Evolutionary conservation across 2,113 vertebrate genomes (phyloP).

Genomic region (Varanus salvator): DNA sequence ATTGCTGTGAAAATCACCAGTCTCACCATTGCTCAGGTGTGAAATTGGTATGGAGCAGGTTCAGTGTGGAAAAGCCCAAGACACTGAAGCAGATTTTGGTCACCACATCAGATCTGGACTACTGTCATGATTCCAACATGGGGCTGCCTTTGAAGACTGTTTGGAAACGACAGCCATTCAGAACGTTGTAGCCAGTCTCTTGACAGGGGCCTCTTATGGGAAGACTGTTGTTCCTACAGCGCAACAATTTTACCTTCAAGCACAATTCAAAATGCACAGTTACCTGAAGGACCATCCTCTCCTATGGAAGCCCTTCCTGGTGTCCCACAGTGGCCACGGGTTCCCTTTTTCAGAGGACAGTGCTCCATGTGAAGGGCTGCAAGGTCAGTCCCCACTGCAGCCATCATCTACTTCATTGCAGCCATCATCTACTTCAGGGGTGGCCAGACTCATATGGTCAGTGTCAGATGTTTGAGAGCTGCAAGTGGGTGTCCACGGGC

Average conservation of each 20-base stretch:
- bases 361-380: too few species aligned
- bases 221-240: neutral
- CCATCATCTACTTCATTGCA: too few species aligned
- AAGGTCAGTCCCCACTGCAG: too few species aligned
- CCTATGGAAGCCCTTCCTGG: neutral
- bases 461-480: too few species aligned
- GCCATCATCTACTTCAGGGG: too few species aligned
- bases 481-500: too few species aligned
- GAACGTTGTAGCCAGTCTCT: neutral
- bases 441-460: too few species aligned
- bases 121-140: neutral
- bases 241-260: neutral
- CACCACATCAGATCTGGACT: neutral
- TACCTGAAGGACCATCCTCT: neutral
- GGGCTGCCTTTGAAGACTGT: neutral
- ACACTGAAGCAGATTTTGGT: neutral
- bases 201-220: neutral
- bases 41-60: neutral
- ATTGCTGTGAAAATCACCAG: neutral
- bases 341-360: too few species aligned
- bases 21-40: neutral
- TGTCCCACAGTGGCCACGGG: too few species aligned
- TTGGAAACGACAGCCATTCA: neutral
- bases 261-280: neutral
- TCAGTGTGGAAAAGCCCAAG: neutral